These are phyloP conservation scores for Hozukius guyotensis DNA, from an alignment of 2,797 vertebrate species.

Conservation along the genomic window DNA sequence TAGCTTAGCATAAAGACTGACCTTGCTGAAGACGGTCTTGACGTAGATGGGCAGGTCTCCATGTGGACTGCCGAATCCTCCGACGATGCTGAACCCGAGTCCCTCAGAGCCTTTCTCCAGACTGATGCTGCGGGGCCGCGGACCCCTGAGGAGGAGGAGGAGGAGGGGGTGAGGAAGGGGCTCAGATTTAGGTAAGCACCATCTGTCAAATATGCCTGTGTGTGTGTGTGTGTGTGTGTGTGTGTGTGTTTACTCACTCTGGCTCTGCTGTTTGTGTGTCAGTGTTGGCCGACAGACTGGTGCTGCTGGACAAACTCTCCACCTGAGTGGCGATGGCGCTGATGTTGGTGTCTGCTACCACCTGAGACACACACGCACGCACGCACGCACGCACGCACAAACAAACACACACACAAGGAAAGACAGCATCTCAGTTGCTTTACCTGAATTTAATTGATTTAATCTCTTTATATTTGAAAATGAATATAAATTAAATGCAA, in stretches of 20 bases:
- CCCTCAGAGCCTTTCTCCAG: conserved; percentile 95
- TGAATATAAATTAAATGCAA: no score
- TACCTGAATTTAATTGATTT: neutral
- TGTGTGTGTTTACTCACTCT: conserved; percentile 82
- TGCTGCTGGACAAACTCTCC: conserved; percentile 87
- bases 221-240: conserved; percentile 2
- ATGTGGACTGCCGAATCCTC: conserved; percentile 93
- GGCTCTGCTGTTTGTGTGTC: conserved; percentile 81
- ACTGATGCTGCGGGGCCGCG: conserved; percentile 87
- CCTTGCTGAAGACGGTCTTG: conserved; percentile 98
- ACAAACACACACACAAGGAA: neutral
- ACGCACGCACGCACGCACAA: conserved; percentile 7
- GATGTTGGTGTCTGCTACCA: conserved; percentile 95
- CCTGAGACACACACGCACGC: conserved; percentile 75
- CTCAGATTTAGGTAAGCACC: neutral
- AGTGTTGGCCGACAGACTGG: conserved; percentile 60
- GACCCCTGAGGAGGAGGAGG: conserved; percentile 76
- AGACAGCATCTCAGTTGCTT: neutral
- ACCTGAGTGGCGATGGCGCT: conserved; percentile 91
- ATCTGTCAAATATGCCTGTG: neutral
- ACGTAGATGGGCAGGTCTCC: conserved; percentile 98
- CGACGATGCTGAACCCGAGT: conserved; percentile 96
- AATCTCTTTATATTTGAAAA: no score
- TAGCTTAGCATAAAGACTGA: conserved; percentile 25
- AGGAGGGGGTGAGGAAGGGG: neutral